phyloP scores from a whole-genome alignment of 2,888 invertebrate species.

The Trissolcus japonicus region DNA sequence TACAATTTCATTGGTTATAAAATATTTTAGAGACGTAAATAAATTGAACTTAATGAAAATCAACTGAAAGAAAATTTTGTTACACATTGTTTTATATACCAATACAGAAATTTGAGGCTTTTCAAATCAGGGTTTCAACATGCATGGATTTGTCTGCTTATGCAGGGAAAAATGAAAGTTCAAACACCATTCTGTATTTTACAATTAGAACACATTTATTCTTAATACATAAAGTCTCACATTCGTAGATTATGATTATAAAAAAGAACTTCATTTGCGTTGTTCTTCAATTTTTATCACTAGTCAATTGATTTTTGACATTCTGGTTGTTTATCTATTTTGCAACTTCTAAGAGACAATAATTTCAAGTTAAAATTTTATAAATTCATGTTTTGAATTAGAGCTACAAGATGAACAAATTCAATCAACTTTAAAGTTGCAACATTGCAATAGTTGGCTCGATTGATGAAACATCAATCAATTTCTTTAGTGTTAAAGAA shows the following conservation, averaged over 20 bases:
- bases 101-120: slow-evolving; percentile 14
- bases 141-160: slow-evolving; percentile 53
- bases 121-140: slow-evolving; percentile 22
- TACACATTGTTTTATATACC: background rate
- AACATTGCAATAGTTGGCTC: too few species aligned
- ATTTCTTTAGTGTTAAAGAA: too few species aligned
- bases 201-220: slow-evolving; percentile 56
- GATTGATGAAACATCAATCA: too few species aligned
- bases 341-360: too few species aligned
- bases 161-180: slow-evolving; percentile 56
- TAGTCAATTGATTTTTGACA: background rate
- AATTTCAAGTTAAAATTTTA: too few species aligned
- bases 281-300: slow-evolving; percentile 20
- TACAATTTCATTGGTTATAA: slow-evolving; percentile 17
- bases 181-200: slow-evolving; percentile 56
- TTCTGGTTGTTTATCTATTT: background rate
- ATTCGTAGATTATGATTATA: slow-evolving; percentile 52
- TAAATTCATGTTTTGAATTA: too few species aligned
- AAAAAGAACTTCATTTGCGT: slow-evolving; percentile 27
- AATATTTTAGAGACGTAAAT: background rate
- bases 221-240: slow-evolving; percentile 54
- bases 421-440: too few species aligned
- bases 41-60: slow-evolving; percentile 16
- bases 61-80: background rate
- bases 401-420: too few species aligned